Base-by-base conservation (phyloP, 2,888 invertebrate species). In the Drosophila lacicola region DNA sequence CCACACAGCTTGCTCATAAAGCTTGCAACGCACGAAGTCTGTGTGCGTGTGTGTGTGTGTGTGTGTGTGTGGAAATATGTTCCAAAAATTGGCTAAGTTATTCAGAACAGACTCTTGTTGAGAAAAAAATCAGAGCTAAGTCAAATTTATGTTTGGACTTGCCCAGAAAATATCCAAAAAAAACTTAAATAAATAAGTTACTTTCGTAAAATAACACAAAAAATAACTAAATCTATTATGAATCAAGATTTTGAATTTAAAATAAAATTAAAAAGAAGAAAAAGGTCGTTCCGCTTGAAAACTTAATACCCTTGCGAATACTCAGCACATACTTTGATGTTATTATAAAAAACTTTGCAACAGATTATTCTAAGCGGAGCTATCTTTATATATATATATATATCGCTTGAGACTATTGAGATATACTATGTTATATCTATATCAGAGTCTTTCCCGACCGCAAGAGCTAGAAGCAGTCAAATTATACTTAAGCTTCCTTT, bases 21-120 rank as follows among this genome's bases (percentile, higher is more conserved):
- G 11, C 33, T 54, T 68, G 68, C 55, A 21, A 41, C 46, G 39
- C 44, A 65, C 66, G 33, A 37, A 44, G 13, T 17, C 33, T 21
- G 19, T 39, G 13, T 11, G 11, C 11, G 17, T 13, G 19, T 2
- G 11, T 11, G 11, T 4, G 11, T 4, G 37, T 8, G 37, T 25
- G 14, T 14, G 25, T 21, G 45, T 6, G 11, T 14, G 25, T 3
- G 13, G 14, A 37, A 33, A 49, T 49, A 44, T 63, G 17, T 21
- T 13, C n/a, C 17, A 19, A 17, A 53, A 36, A 45, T 45, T 55
- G 45, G 36, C 3, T 13, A 55, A 55, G 14, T 55, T 53, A 53
- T 19, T 21, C 53, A 8, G 13, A 29, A 53, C 2, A 51, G 39
- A 21, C n/a, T 50, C 0, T n/a, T n/a, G 14, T 36, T 50, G n/a